Conservation (phyloP, 30 jellyfish, hydroid and myxozoan species). For the Catostylus mosaicus region DNA sequence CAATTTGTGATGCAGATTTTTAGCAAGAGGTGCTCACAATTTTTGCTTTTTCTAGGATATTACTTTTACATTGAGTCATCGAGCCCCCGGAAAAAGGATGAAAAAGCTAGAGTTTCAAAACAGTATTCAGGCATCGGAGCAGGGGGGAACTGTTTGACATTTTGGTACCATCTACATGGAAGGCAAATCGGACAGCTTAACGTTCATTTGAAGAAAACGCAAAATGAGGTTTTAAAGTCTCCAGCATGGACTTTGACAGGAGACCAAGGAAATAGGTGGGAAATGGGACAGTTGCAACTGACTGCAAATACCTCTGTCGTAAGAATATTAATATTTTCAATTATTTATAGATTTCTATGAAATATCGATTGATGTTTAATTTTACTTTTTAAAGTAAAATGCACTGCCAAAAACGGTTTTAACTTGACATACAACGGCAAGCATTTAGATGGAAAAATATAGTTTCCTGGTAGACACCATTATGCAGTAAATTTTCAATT, state of each 20-base stretch:
- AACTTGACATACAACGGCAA: neutral
- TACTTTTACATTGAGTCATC: constrained; percentile 82
- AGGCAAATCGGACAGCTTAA: constrained; percentile 52
- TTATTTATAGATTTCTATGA: too few species aligned
- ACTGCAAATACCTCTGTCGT: constrained; percentile 3
- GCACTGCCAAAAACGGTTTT: neutral
- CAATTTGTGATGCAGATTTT: too few species aligned
- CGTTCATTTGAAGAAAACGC: constrained; percentile 29
- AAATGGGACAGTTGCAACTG: constrained; percentile 47
- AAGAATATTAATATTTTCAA: neutral
- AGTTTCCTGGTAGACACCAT: neutral
- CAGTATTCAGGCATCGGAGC: constrained; percentile 41
- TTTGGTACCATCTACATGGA: constrained; percentile 83
- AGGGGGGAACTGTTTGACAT: constrained; percentile 78
- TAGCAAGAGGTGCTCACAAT: too few species aligned
- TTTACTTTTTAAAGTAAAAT: neutral
- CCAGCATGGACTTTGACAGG: constrained; percentile 67
- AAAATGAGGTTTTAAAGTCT: neutral
- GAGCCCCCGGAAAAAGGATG: constrained; percentile 32
- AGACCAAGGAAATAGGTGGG: constrained; percentile 80
- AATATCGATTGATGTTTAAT: neutral
- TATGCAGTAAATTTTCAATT: neutral
- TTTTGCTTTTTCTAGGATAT: constrained; percentile 71
- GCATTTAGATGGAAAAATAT: neutral
- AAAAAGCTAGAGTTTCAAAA: constrained; percentile 48